These are phyloP conservation scores for Sclerurus mexicanus DNA, from an alignment of 2,113 vertebrate genomes.

Conservation along the genomic window DNA sequence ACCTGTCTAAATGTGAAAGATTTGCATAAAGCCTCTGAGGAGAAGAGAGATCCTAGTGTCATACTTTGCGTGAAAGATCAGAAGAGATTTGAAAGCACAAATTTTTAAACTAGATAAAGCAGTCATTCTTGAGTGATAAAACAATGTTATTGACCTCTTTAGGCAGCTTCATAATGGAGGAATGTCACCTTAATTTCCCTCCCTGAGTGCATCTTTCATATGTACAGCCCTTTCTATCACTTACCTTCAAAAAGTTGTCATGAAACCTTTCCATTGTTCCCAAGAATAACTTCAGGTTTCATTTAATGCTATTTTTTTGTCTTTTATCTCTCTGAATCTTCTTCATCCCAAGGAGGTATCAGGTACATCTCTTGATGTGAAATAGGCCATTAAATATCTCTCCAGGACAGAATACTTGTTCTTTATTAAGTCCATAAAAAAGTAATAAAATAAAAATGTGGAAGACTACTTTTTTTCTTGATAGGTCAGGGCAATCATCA, in stretches of 20 bases:
- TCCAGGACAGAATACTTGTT: slow-evolving; percentile 21
- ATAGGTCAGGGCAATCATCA: slow-evolving; percentile 9
- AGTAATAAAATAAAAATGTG: slow-evolving; percentile 40
- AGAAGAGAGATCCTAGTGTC: neutral
- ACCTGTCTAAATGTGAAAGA: neutral
- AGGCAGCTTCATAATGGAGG: neutral
- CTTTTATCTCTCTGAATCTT: slow-evolving; percentile 13
- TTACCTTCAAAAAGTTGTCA: slow-evolving; percentile 8
- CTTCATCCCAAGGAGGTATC: slow-evolving; percentile 5
- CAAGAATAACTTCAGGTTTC: neutral
- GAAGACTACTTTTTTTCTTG: slow-evolving; percentile 20
- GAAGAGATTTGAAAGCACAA: neutral
- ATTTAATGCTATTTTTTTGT: neutral
- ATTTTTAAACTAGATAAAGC: neutral
- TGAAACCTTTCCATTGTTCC: neutral
- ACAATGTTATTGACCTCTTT: neutral
- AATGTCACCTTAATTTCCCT: neutral
- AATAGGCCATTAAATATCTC: slow-evolving; percentile 32
- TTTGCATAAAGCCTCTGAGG: neutral
- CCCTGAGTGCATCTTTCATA: neutral
- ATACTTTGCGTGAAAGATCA: neutral
- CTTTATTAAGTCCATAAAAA: slow-evolving; percentile 52
- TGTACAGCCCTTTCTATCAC: neutral
- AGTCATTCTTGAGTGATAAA: neutral
- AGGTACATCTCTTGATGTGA: slow-evolving; percentile 26